Percentiles rank a stretch among this genome's conserved stretches.
These are phyloP conservation scores for Agapostemon virescens DNA, from an alignment of 2,888 invertebrate genomes.

Conservation along the genomic window DNA sequence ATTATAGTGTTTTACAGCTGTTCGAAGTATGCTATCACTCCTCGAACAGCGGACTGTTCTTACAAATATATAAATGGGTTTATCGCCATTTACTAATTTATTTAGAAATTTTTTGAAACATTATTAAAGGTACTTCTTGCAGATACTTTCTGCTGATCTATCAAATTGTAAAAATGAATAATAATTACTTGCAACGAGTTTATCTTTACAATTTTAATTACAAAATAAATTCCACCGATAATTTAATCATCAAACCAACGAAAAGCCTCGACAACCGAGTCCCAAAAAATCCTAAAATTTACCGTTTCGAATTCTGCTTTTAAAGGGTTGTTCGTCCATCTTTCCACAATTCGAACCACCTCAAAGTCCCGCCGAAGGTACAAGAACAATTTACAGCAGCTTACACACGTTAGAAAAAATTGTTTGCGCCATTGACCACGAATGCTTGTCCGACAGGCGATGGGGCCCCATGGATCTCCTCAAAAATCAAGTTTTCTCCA, in stretches of 20 bases:
- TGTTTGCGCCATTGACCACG: conserved; percentile 80
- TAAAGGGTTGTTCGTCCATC: not conserved
- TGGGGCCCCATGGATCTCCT: conserved; percentile 64
- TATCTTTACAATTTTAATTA: too few species aligned
- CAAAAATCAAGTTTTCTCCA: conserved; percentile 79
- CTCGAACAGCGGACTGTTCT: too few species aligned
- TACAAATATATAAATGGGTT: too few species aligned
- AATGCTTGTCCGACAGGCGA: conserved; percentile 75
- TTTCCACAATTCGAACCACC: not conserved
- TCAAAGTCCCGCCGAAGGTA: not conserved
- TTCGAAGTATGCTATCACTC: too few species aligned
- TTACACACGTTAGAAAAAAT: not conserved
- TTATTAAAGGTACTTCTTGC: too few species aligned
- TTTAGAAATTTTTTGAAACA: too few species aligned
- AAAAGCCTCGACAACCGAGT: not conserved
- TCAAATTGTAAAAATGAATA: too few species aligned
- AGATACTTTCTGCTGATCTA: too few species aligned
- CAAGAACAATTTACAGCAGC: not conserved
- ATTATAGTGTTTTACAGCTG: too few species aligned
- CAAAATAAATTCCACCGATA: too few species aligned
- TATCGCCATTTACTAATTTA: too few species aligned
- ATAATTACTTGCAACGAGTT: too few species aligned
- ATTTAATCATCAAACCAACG: not conserved
- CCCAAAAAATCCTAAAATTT: not conserved
- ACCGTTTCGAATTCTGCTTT: not conserved